Evolutionary conservation across 2,888 invertebrate species (phyloP), one percentile per base, ranked within the genome.

Genomic region (Pelosia muscerda): DNA sequence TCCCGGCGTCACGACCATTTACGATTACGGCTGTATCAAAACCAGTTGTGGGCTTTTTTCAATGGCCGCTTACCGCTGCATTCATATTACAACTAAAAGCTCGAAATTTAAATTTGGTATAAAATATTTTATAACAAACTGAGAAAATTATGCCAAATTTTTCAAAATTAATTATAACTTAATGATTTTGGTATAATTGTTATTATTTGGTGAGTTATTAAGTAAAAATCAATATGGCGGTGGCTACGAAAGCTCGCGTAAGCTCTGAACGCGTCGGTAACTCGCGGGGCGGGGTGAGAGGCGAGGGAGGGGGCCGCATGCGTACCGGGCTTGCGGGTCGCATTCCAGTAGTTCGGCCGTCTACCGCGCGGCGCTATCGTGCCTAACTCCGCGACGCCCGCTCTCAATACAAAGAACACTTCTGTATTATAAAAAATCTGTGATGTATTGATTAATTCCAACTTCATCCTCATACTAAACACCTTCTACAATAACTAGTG

Each of bases 361-460:
- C 85, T 87, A 86, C 92, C 91, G 92, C 89, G 84, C 88, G 88
- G 90, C 88, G 91, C 87, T 78, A 71, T 88, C 91, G 92, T 81
- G 76, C 74, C 78, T 73, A 79, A 76, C 74, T 76, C 68, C 88
- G 89, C 90, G 90, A 81, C 91, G 87, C 88, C 85, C 87, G 88
- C 84, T 87, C 88, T 81, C 86, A 89, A 90, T 93, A 95, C 95
- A 95, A 95, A 95, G 95, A 93, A 94, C 93, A 90, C 90, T 91
- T 90, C 88, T 90, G 89, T 91, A 92, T 92, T 93, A 91, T 92
- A 93, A 94, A 94, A 93, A 94, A 94, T 92, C 92, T 91, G 93
- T 95, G 93, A 95, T 95, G 94, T 95, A 95, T 95, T 94, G 95
- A 95, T 95, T 95, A 92, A 94, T 94, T 93, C 85, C 89, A 87